A percentile compares a stretch with the other conserved stretches of the same genome.
Evolutionary conservation across 2,113 vertebrate species (phyloP).

Genomic region (Nesogale talazaci): DNA sequence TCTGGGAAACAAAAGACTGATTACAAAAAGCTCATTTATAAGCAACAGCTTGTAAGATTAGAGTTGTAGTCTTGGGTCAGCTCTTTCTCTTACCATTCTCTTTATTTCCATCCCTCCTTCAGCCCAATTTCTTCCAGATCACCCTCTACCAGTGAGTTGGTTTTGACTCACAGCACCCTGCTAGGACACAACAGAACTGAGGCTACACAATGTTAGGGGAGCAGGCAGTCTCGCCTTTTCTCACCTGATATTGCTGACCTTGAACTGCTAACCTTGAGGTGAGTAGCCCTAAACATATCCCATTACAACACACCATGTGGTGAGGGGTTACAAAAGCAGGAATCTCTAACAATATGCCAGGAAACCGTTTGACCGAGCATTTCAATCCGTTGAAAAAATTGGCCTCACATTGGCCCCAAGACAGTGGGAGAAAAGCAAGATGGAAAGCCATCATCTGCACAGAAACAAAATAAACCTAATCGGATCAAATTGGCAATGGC

Average conservation of each 20-base stretch:
- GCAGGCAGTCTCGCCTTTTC: too few relatives aligned
- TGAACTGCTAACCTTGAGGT: too few relatives aligned
- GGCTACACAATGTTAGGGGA: too few relatives aligned
- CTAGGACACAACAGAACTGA: too few relatives aligned
- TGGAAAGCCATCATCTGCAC: not conserved
- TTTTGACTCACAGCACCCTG: too few relatives aligned
- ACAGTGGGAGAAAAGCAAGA: constrained; percentile 28
- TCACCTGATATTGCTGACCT: too few relatives aligned
- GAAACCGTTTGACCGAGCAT: not conserved
- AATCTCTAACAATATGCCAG: not conserved
- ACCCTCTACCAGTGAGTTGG: too few relatives aligned
- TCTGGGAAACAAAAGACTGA: constrained; percentile 66
- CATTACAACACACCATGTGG: too few relatives aligned
- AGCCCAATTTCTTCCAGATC: not conserved
- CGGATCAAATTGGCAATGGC: constrained; percentile 30
- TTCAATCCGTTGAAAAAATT: constrained; percentile 21
- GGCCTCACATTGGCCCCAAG: not conserved
- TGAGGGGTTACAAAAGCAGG: too few relatives aligned
- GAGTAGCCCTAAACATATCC: too few relatives aligned
- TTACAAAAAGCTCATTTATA: constrained; percentile 38
- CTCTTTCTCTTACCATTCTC: not conserved
- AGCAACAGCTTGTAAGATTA: constrained; percentile 3
- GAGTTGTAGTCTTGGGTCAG: constrained; percentile 11
- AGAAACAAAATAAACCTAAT: constrained; percentile 34
- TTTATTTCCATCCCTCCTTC: too few relatives aligned